These are phyloP conservation scores for Nycticorax nycticorax DNA, from an alignment of 2,113 vertebrate genomes.

Conservation along the genomic window DNA sequence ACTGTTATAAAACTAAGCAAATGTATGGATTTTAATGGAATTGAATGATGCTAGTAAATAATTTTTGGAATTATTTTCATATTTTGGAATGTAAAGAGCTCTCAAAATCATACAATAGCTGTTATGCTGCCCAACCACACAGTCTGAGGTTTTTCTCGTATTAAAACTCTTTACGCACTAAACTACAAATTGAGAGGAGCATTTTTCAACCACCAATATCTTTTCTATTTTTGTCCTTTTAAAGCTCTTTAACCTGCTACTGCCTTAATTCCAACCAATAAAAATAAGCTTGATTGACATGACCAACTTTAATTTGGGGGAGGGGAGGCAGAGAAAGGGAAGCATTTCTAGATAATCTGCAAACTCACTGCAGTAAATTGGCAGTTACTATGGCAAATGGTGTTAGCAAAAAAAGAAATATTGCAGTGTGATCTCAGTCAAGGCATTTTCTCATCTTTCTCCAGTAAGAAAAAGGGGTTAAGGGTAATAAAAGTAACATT, in stretches of 20 bases:
- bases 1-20: background rate
- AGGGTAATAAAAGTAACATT: background rate
- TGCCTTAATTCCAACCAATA: slow-evolving; percentile 63
- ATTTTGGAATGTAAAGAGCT: background rate
- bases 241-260: slow-evolving; percentile 69
- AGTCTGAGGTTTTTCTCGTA: background rate
- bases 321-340: background rate
- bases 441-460: background rate
- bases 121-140: background rate
- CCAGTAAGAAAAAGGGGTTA: background rate
- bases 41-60: background rate
- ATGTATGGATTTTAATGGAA: background rate
- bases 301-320: slow-evolving; percentile 35
- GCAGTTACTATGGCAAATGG: background rate
- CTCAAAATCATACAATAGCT: slow-evolving; percentile 6
- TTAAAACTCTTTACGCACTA: background rate
- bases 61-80: background rate
- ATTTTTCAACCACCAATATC: slow-evolving; percentile 46
- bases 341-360: background rate
- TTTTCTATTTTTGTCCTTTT: slow-evolving; percentile 66
- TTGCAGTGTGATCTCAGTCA: background rate
- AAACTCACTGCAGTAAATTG: background rate
- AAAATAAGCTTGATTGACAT: slow-evolving; percentile 59
- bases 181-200: slow-evolving; percentile 49
- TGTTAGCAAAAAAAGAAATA: background rate